Evolutionary conservation across 1,140 invertebrate species (phyloP).

Genomic region (Ditylenchus dipsaci): DNA sequence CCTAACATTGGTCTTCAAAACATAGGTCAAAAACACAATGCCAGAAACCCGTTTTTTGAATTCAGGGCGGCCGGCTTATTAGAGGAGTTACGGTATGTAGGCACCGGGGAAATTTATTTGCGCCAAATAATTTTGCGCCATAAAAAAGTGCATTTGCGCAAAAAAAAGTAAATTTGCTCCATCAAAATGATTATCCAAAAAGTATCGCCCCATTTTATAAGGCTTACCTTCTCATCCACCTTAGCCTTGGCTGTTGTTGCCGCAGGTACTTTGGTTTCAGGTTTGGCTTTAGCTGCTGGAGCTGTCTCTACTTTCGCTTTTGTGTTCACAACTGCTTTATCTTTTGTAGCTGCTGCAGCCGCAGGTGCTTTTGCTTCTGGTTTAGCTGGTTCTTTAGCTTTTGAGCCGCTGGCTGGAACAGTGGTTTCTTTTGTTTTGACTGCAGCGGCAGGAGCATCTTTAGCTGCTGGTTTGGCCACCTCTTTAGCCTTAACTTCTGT

Average conservation of each 20-base stretch:
- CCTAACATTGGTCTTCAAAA: no score
- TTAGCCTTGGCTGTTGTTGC: background rate
- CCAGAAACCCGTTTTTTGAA: no score
- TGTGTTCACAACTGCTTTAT: conserved; percentile 6
- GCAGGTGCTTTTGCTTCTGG: background rate
- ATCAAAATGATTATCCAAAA: no score
- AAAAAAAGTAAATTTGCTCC: no score
- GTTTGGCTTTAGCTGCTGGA: conserved; percentile 1
- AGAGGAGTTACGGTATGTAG: no score
- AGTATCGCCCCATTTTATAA: no score
- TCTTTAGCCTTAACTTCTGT: background rate
- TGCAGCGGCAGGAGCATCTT: background rate
- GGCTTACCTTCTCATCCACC: background rate
- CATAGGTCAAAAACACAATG: no score
- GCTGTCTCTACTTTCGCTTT: background rate
- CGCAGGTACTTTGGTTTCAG: background rate
- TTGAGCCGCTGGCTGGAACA: no score
- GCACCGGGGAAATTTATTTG: no score
- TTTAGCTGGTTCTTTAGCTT: background rate
- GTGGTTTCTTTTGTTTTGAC: background rate
- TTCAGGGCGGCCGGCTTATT: no score
- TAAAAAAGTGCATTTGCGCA: no score
- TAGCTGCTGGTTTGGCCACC: background rate
- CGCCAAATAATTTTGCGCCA: no score
- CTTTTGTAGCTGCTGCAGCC: background rate